These are phyloP conservation scores for Macrosteles quadrilineatus DNA, from an alignment of 1,140 invertebrate species.

Conservation along the genomic window DNA sequence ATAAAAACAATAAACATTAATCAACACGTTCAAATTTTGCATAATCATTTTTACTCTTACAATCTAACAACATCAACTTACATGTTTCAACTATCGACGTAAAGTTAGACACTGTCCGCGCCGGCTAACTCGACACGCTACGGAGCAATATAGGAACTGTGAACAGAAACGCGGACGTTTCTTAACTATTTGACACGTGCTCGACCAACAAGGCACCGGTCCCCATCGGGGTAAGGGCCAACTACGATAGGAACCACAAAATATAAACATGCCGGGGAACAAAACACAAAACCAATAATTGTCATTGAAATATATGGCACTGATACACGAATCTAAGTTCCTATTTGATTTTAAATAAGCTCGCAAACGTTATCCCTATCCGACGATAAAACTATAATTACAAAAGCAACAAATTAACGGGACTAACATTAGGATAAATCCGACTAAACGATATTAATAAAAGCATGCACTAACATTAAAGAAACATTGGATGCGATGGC, in stretches of 20 bases:
- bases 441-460: constrained; percentile 1
- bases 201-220: constrained; percentile 42
- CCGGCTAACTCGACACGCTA: constrained; percentile 27
- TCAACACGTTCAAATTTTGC: constrained; percentile 1
- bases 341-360: constrained; percentile 40
- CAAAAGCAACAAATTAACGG: constrained; percentile 26
- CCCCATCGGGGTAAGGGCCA: constrained; percentile 28
- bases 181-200: constrained; percentile 43
- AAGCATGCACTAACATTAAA: constrained; percentile 19
- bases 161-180: constrained; percentile 40
- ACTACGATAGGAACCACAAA: constrained; percentile 41
- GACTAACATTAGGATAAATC: neutral
- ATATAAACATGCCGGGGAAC: neutral
- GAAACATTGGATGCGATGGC: neutral
- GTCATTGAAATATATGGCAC: constrained; percentile 40
- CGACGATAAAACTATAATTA: constrained; percentile 25
- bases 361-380: constrained; percentile 29
- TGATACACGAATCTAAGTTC: constrained; percentile 31
- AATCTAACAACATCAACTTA: constrained; percentile 17
- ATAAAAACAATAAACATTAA: constrained; percentile 30
- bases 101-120: too few species aligned
- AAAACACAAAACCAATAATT: constrained; percentile 20
- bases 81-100: neutral
- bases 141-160: constrained; percentile 45
- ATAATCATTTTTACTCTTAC: constrained; percentile 19